Evolutionary conservation across 2,797 vertebrate genomes (phyloP).

Genomic region (Fistularia commersonii): DNA sequence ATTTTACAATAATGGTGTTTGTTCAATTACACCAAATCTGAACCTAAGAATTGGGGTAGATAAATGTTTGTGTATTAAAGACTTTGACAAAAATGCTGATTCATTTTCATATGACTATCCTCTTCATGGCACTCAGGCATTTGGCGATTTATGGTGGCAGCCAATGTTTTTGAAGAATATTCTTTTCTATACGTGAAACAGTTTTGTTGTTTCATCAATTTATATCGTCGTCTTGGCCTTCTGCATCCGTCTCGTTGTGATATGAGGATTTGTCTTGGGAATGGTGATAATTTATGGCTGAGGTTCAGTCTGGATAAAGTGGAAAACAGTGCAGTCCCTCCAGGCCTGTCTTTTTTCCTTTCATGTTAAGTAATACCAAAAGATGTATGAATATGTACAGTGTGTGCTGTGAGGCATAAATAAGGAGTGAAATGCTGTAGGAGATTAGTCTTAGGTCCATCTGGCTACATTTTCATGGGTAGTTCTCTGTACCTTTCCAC

Average conservation of each 20-base stretch:
- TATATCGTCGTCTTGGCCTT: constrained; percentile 36
- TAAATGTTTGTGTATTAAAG: constrained; percentile 31
- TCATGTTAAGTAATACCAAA: constrained; percentile 29
- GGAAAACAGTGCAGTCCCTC: constrained; percentile 25
- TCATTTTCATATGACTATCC: constrained; percentile 54
- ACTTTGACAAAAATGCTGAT: constrained; percentile 47
- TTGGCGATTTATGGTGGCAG: constrained; percentile 34
- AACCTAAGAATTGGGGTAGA: constrained; percentile 6
- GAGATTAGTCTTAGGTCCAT: constrained; percentile 46
- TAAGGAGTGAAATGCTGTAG: constrained; percentile 32
- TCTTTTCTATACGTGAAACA: constrained; percentile 10
- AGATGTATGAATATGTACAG: constrained; percentile 17
- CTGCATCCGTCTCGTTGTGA: constrained; percentile 35
- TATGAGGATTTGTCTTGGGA: constrained; percentile 35
- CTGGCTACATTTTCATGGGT: constrained; percentile 58
- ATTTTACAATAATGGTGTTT: no score
- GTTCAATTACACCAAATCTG: no score
- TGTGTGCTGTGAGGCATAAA: constrained; percentile 30
- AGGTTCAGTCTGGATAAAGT: constrained; percentile 36
- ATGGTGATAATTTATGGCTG: constrained; percentile 43
- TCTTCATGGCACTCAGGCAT: constrained; percentile 27
- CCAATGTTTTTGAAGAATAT: constrained; percentile 42
- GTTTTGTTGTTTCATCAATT: constrained; percentile 55
- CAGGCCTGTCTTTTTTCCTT: constrained; percentile 16
- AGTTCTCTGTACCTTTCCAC: constrained; percentile 48